Evolutionary conservation across 2,797 vertebrate genomes (phyloP).

Genomic region (Anolis apletophallus): DNA sequence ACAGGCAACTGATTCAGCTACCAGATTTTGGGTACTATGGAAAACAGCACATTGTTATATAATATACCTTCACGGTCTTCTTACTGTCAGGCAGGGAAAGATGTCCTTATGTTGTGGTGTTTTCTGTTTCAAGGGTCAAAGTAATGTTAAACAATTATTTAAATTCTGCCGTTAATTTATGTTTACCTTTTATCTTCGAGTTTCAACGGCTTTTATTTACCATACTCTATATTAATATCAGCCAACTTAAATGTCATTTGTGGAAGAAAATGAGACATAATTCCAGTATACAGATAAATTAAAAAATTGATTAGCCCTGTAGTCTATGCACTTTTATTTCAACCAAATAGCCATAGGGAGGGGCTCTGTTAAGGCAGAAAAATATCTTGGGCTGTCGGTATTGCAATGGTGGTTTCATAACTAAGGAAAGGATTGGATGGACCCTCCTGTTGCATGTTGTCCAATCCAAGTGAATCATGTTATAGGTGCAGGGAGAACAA

Average conservation of each 20-base stretch:
- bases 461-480: too few relatives aligned
- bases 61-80: not conserved
- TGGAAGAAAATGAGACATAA: not conserved
- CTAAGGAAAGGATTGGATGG: too few relatives aligned
- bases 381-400: too few relatives aligned
- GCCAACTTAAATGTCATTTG: not conserved
- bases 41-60: not conserved
- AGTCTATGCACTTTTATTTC: too few relatives aligned
- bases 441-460: too few relatives aligned
- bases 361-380: too few relatives aligned
- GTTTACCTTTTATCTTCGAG: not conserved
- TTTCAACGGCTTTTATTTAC: not conserved
- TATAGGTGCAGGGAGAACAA: too few relatives aligned
- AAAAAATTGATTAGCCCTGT: not conserved
- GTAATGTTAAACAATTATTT: not conserved
- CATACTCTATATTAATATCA: not conserved
- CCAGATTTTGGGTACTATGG: not conserved
- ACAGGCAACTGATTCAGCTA: not conserved
- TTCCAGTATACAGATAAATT: not conserved
- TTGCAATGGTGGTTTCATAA: too few relatives aligned
- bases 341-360: too few relatives aligned
- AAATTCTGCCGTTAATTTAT: not conserved
- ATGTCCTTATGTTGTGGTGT: not conserved
- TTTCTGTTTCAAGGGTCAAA: not conserved
- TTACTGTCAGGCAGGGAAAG: not conserved